Base-by-base conservation (phyloP, 2,888 invertebrate genomes). In the Tenthredo distinguenda region DNA sequence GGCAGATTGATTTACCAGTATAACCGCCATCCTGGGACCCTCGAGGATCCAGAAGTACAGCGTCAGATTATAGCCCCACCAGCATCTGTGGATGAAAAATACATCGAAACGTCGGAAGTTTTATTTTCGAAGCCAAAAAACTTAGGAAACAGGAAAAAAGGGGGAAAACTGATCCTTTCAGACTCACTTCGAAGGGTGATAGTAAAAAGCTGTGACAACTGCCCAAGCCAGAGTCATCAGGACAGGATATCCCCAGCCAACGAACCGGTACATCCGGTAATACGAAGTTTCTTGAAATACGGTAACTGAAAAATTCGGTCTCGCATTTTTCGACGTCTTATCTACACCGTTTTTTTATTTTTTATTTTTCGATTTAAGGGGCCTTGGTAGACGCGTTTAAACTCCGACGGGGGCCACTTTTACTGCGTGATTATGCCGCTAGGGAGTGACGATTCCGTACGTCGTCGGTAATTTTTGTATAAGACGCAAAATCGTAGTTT, bases 1-100 rank as follows among this genome's bases (percentile, higher is more conserved):
- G 68, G 34, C 0, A 68, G 18, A 34, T 21, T 43, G 86, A 94
- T 96, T 95, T 94, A 98, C 98, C 94, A 96, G 91, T 88, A 99
- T 96, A 34, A 98, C 96, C 2, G 95, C 95, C 86, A 97, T 95
- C 83, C 99, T 94, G 0, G 98, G 98, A 34, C 97, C 98, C 93
- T 99, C 98, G 40, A 98, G 94, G 88, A 99, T 97, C 98, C 98
- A 99, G 92, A 97, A 98, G 89, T 96, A 96, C 0, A 95, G 93
- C 9, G 96, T 95, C 87, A 98, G 95, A 91, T 97, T 97, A 92
- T 98, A 98, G 5, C 97, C 97, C 94, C 96, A 97, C 97, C 98
- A 98, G 91, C 97, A 97, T 86, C 96, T 96, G 91, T 58, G 93
- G 92, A 85, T 84, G 85, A 83, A 72, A 72, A 40, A 72, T 10